Evolutionary conservation across 2,113 vertebrate genomes (phyloP), one percentile per base, ranked within the genome.

Genomic region (Macquaria australasica): DNA sequence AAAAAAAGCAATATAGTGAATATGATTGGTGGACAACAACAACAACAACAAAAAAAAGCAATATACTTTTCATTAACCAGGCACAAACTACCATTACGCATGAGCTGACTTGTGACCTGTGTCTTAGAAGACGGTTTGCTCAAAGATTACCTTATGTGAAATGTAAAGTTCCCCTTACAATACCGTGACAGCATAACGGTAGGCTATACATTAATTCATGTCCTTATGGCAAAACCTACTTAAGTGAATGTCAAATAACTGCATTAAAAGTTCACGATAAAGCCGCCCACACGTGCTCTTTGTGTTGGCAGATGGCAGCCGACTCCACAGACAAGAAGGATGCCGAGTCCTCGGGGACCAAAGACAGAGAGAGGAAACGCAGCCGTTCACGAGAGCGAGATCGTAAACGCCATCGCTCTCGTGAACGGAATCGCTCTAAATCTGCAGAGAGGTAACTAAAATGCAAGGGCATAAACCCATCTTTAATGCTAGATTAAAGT

Each of bases 301-400:
- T 81, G 3, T 83, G 31, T 66, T 58, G 20, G 0, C 81, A 99
- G 98, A 99, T 99, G 98, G 98, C 97, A 37, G 97, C 97, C 23
- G 98, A 98, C 80, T 84, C 97, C 15, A 56, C 94, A 4, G 98
- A 99, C 60, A 98, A 97, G 91, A 98, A 98, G 81, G 97, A 99
- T 18, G 93, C 95, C 23, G 98, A 99, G 9, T 71, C 74, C 0
- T 97, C 97, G 1, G 96, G 93, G 5, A 87, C 85, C 59, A 99
- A 98, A 91, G 98, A 99, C 75, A 73, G 94, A 68, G 97, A 98
- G 70, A 95, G 97, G 75, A 99, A 97, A 78, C 96, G 97, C 14
- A 98, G 97, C 34, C 96, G 97, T 0, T 98, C 98, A 5, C 87
- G 97, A 81, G 97, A 98, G 0, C 90, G 97, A 25, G 97, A 98